Evolutionary conservation across 1,140 invertebrate species (phyloP), one percentile per base, ranked within the genome.

Genomic region (Ganaspis sp.): DNA sequence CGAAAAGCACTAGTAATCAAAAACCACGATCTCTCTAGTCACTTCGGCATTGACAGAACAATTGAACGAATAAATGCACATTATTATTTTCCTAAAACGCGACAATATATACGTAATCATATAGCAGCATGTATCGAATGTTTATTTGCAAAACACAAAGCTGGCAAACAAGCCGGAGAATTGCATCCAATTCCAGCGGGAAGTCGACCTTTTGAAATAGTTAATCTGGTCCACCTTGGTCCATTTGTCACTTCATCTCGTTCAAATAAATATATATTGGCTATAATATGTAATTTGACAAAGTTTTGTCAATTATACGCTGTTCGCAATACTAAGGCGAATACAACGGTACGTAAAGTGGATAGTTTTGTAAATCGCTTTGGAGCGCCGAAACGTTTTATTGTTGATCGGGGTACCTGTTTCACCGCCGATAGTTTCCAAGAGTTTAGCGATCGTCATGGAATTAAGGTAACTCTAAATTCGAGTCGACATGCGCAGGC

Each of bases 181-280:
- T 17, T 83, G 4, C 73, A 82, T 8, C 75, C 80, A 1, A 81
- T 81, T 58, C 78, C 82, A 3, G 54, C 73, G 0, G 79, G 77
- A 5, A 79, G 38, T n/a, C n/a, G 69, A 19, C 78, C 81, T 0
- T 81, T 83, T 19, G 58, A 40, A 1, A 75, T 74, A 1, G 34
- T 79, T 19, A 69, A 85, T 42, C 19, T 78, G 0, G 83, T 82
- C 37, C 78, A 81, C 49, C 2, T 82, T 2, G 78, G 75, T 11
- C 76, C 76, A 0, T 77, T 79, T 29, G 42, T 76, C 0, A 58
- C 45, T 15, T 79, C 80, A 0, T 21, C 69, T 1, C 21, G 69
- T 38, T 54, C 73, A 4, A 84, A 83, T 69, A 79, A 76, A 58
- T 87, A 88, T 76, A 83, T 89, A 19, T 69, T 90, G 6, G 84